Evolutionary conservation across 1,140 invertebrate species (phyloP), one percentile per base, ranked within the genome.

Genomic region (Neodiprion fabricii): DNA sequence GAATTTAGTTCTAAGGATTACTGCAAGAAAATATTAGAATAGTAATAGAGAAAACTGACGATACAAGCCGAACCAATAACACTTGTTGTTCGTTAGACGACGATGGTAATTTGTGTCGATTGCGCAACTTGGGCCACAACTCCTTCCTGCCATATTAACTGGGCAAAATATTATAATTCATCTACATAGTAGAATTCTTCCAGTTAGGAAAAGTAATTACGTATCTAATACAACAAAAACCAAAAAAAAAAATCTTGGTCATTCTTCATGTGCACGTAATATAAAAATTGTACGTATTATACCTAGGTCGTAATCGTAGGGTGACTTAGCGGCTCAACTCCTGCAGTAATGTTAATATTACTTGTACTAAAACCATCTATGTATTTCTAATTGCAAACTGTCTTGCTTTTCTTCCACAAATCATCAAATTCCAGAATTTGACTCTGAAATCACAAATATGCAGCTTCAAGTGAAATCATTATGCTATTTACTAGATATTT

Each of bases 391-490:
- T 40, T 40, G 53, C n/a, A 61, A 40, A 40, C 28, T 40, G 28
- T 40, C 28, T 40, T 40, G 28, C 28, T 40, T 40, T 40, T 40
- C 28, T 40, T 40, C 28, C 28, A 40, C 28, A 40, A 40, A 14
- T 61, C 28, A 40, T 40, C 21, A 84, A 81, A 81, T 82, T 85
- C 85, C 85, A 85, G 83, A 86, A 86, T 86, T 85, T 84, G 73
- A 84, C 81, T 83, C n/a, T 21, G n/a, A 71, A 14, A 49, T 23
- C 53, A 61, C 53, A 61, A 61, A 61, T 61, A 79, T 83, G 80
- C 81, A 85, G 85, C 83, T 86, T 86, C 79, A 81, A 82, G 81
- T 81, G 80, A 85, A 80, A 84, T 84, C 82, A 77, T 83, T 78
- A 83, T 82, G 76, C 78, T 81, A 80, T 81, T 81, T 82, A 79